phyloP scores from a whole-genome alignment of 2,888 invertebrate species.

The Empis livida region DNA sequence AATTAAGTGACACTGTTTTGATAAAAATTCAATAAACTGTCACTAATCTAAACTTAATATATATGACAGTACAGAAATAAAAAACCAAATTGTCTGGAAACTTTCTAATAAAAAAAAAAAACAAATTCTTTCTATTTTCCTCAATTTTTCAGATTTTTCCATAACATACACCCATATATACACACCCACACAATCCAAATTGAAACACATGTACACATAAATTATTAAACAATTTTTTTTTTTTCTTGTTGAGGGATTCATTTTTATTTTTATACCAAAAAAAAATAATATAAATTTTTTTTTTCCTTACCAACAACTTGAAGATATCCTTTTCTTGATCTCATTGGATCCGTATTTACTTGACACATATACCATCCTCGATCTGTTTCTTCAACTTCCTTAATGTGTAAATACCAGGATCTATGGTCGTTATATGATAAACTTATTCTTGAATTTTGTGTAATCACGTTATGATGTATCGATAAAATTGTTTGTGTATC shows the following conservation, averaged over 20 bases:
- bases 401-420: conserved; percentile 84
- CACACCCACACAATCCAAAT: too few species aligned
- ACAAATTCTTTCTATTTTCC: too few species aligned
- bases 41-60: too few species aligned
- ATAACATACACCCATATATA: too few species aligned
- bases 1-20: too few species aligned
- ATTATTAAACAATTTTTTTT: too few species aligned
- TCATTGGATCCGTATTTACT: conserved; percentile 89
- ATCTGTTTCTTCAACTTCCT: conserved; percentile 75
- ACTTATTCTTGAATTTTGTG: conserved; percentile 78
- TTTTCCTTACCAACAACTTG: conserved; percentile 73
- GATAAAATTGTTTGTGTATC: conserved; percentile 87
- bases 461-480: conserved; percentile 84
- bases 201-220: too few species aligned
- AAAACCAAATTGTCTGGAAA: too few species aligned
- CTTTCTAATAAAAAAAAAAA: too few species aligned
- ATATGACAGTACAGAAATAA: too few species aligned
- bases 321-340: conserved; percentile 75
- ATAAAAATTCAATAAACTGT: too few species aligned
- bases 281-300: background rate
- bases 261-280: background rate
- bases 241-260: background rate
- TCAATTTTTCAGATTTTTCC: too few species aligned
- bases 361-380: conserved; percentile 90
- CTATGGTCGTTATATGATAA: conserved; percentile 80